Conservation (phyloP, 2,113 vertebrate genomes). For the Aptenodytes forsteri region DNA sequence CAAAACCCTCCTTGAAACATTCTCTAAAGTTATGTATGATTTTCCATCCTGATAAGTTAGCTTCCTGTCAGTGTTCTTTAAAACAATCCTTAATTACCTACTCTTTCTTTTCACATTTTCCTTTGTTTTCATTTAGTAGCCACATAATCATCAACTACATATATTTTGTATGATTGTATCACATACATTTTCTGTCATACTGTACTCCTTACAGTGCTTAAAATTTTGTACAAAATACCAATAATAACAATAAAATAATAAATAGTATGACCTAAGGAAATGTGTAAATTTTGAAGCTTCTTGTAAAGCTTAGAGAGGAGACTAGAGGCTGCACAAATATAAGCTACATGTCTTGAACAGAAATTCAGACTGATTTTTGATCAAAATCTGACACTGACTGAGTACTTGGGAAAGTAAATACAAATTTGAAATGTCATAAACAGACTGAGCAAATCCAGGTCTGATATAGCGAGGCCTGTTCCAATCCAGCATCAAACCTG, state of each 20-base stretch:
- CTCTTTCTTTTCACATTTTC: background rate
- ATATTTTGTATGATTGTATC: background rate
- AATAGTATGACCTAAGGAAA: background rate
- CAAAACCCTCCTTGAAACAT: background rate
- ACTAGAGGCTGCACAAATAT: background rate
- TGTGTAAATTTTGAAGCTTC: background rate
- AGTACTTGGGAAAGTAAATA: background rate
- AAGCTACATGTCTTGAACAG: background rate
- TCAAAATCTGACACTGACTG: background rate
- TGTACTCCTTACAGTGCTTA: background rate
- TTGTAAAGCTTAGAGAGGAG: background rate
- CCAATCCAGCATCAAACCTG: background rate
- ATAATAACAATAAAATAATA: background rate
- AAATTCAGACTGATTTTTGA: background rate
- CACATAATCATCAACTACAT: background rate
- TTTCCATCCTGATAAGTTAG: background rate
- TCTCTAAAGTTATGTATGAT: background rate
- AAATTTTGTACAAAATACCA: background rate
- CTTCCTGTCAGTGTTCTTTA: background rate
- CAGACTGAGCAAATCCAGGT: background rate
- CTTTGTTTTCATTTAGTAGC: background rate
- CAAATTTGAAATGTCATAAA: background rate
- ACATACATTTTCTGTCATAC: background rate
- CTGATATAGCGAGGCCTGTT: accelerated
- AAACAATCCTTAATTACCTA: background rate